Evolutionary conservation across 2,888 invertebrate genomes (phyloP).

Genomic region (Scrobipalpa atriplicella): DNA sequence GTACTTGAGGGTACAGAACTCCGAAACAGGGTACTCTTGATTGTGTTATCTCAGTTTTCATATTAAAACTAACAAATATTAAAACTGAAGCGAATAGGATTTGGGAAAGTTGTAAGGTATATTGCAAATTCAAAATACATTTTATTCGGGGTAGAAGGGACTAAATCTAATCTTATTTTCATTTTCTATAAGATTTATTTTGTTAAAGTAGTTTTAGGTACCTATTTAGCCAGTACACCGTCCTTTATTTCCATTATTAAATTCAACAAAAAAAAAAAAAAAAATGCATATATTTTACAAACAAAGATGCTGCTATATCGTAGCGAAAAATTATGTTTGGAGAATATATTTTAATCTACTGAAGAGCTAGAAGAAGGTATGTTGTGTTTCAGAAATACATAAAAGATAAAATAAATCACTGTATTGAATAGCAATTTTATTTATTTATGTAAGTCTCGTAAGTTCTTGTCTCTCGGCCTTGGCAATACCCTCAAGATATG

Average conservation of each 20-base stretch:
- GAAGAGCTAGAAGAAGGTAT: background rate
- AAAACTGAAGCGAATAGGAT: background rate
- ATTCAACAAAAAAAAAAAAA: too few relatives aligned
- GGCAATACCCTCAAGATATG: slow-evolving; percentile 9
- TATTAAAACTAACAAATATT: background rate
- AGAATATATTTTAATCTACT: background rate
- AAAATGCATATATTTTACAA: too few relatives aligned
- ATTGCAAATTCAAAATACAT: background rate
- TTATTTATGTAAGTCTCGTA: background rate
- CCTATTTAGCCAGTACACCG: too few relatives aligned
- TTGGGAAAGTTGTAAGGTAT: too few relatives aligned
- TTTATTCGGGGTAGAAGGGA: background rate
- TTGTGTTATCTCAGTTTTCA: slow-evolving; percentile 9
- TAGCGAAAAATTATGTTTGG: too few relatives aligned
- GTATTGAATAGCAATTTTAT: background rate
- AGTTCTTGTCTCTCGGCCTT: background rate
- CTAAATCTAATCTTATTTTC: too few relatives aligned
- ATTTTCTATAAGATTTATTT: too few relatives aligned
- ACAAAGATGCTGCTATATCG: too few relatives aligned
- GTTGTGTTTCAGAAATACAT: background rate
- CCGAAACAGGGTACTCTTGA: slow-evolving; percentile 5
- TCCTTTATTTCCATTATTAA: too few relatives aligned
- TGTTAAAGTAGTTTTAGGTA: too few relatives aligned
- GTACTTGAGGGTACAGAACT: slow-evolving; percentile 12
- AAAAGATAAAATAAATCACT: background rate